phyloP scores from a whole-genome alignment of 2,888 invertebrate species.

The Lasioglossum figueresi region DNA sequence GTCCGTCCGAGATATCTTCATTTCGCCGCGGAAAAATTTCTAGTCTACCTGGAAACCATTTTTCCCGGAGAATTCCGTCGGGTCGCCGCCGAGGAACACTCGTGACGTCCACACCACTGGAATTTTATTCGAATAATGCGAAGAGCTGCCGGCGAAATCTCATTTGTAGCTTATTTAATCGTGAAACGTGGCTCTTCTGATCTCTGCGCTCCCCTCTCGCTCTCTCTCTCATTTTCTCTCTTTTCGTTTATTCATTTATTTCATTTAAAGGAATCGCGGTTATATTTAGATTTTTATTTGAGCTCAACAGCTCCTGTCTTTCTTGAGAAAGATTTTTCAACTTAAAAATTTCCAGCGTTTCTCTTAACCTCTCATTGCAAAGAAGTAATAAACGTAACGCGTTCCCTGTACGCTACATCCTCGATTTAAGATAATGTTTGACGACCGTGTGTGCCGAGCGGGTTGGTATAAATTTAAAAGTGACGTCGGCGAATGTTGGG shows the following conservation, averaged over 20 bases:
- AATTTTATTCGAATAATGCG: not conserved
- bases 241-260: not conserved
- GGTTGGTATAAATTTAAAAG: constrained; percentile 34
- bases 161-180: constrained; percentile 27
- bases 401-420: not conserved
- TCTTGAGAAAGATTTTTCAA: not conserved
- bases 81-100: not conserved
- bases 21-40: not conserved
- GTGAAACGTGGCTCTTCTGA: not conserved
- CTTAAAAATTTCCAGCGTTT: not conserved
- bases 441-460: not conserved
- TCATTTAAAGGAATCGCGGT: not conserved
- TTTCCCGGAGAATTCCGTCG: not conserved
- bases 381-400: constrained; percentile 22
- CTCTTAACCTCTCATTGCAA: constrained; percentile 22
- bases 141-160: constrained; percentile 30
- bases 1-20: constrained; percentile 15
- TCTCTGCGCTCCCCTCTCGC: not conserved
- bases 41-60: not conserved
- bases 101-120: not conserved
- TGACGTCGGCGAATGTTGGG: constrained; percentile 7
- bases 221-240: not conserved
- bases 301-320: not conserved
- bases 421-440: constrained; percentile 35
- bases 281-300: not conserved